Evolutionary conservation across 2,888 invertebrate species (phyloP).

Genomic region (Disparrhopalites patrizii): DNA sequence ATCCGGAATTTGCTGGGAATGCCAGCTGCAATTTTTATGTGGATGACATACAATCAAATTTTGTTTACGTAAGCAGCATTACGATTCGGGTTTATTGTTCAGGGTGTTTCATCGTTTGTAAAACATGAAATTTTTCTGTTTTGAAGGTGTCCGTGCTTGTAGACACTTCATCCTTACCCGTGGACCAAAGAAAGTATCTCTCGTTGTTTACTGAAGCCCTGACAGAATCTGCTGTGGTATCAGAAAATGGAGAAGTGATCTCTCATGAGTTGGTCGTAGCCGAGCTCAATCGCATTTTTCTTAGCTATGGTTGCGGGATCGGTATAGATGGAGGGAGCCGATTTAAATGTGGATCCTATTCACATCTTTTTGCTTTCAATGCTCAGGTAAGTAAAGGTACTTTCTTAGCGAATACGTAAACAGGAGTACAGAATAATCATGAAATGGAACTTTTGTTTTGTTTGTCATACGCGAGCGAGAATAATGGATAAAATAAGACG

Average conservation of each 20-base stretch:
- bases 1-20: conserved; percentile 41
- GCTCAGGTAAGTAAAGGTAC: conserved; percentile 59
- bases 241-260: conserved; percentile 53
- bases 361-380: conserved; percentile 63
- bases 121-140: no score
- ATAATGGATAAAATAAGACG: no score
- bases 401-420: no score
- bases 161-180: conserved; percentile 63
- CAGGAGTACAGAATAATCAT: no score
- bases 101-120: no score
- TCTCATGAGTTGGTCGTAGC: conserved; percentile 72
- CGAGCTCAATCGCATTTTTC: conserved; percentile 70
- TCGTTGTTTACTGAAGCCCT: conserved; percentile 70
- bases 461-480: no score
- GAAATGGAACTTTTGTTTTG: no score
- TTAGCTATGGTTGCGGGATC: conserved; percentile 60
- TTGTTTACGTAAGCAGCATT: conserved; percentile 74
- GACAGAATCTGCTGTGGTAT: conserved; percentile 67
- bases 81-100: no score
- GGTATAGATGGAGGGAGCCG: conserved; percentile 60
- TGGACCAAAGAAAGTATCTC: conserved; percentile 65
- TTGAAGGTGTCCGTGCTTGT: conserved; percentile 66
- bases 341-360: conserved; percentile 70
- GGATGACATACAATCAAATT: conserved; percentile 75
- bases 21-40: conserved; percentile 52